Base-by-base conservation (phyloP, 37 sponge, comb jelly and placozoan genomes). In the Aphrocallistes beatrix region DNA sequence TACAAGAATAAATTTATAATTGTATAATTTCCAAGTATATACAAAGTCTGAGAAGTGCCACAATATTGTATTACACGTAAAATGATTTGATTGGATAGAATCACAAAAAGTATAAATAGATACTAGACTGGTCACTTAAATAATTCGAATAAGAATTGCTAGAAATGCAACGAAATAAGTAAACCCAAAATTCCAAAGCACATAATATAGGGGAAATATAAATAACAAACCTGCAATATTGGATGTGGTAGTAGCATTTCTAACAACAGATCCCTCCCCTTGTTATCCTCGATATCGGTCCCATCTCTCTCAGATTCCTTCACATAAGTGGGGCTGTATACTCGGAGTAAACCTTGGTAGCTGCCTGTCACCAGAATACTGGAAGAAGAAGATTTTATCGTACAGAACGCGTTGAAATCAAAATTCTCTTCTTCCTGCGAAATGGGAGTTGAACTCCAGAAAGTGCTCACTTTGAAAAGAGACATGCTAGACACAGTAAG, bases 311-410 rank as follows among this genome's bases (percentile, higher is more conserved):
- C 21, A 3, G 28, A 3, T 6, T 60, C 75, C n/a, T 13, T 60
- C 25, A 25, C 75, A 60, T 60, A 60, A 13, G 32, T 60, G 1
- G 97, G 97, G 23, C 75, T 37, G 81, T 96, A 96, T 38, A 93
- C 85, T 0, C 97, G 85, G 23, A 96, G 50, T 6, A 92, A 38
- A 0, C 94, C 94, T 84, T 91, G 92, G 82, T 86, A 93, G 51
- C 92, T 93, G 37, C 97, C 92, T 60, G 75, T 60, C n/a, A 60
- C n/a, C 75, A 60, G n/a, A 6, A 60, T 60, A 13, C 75, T 60
- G 34, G 28, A 19, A 19, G n/a, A 3, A 19, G 10, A 25, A 60
- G 75, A 60, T 21, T 28, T 60, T 19, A 25, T 60, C 75, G n/a
- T 30, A 60, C 75, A 60, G n/a, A 60, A 60, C 34, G 75, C 75